phyloP scores from a whole-genome alignment of 2,113 vertebrate species.

The Macheiramphus alcinus region DNA sequence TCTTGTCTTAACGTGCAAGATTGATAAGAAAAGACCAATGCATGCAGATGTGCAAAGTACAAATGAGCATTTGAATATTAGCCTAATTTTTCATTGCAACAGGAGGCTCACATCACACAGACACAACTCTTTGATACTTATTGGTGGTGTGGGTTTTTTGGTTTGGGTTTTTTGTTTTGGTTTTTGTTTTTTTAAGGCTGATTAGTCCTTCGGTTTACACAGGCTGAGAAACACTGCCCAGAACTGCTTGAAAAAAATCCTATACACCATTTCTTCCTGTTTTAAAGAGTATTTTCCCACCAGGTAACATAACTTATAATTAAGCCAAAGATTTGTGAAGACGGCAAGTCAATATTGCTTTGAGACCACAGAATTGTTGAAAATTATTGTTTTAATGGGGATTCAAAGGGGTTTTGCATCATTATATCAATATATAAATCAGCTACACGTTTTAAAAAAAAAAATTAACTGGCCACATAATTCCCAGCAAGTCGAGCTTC shows the following conservation, averaged over 20 bases:
- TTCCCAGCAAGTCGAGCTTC: background rate
- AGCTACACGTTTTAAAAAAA: background rate
- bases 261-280: background rate
- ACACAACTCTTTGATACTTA: background rate
- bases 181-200: background rate
- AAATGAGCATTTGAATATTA: background rate
- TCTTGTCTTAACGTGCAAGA: background rate
- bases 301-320: slow-evolving; percentile 38
- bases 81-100: background rate
- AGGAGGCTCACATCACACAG: background rate
- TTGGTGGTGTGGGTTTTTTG: background rate
- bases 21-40: background rate
- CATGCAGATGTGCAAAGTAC: background rate
- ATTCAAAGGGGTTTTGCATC: background rate
- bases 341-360: background rate
- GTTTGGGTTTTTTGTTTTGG: background rate
- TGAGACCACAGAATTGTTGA: slow-evolving; percentile 19
- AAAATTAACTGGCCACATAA: background rate
- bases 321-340: slow-evolving; percentile 7
- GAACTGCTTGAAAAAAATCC: background rate
- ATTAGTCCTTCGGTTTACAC: background rate
- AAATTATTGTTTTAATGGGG: slow-evolving; percentile 28
- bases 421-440: slow-evolving; percentile 44
- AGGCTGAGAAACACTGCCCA: background rate
- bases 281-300: background rate